These are phyloP conservation scores for Dendrocopos noguchii DNA, from an alignment of 2,113 vertebrate genomes.

Conservation along the genomic window DNA sequence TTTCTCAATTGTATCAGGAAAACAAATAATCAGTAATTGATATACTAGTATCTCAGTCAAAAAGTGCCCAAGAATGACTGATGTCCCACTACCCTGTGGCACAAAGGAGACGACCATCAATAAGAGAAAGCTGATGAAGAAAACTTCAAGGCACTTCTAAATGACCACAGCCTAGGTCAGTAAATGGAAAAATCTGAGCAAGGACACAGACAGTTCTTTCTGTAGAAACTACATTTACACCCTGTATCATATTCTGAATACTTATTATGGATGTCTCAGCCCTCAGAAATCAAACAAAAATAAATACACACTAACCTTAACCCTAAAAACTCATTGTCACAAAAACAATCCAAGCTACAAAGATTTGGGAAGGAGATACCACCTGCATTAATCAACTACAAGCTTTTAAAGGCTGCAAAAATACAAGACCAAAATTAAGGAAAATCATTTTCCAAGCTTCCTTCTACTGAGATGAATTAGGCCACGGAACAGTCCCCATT, in stretches of 20 bases:
- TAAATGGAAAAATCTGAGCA: not conserved
- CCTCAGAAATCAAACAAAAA: not conserved
- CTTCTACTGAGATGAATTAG: not conserved
- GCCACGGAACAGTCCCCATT: not conserved
- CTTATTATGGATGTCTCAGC: not conserved
- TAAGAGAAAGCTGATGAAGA: not conserved
- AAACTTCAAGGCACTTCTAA: not conserved
- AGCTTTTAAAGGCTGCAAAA: not conserved
- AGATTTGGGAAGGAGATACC: not conserved
- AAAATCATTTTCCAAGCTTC: not conserved
- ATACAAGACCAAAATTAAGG: not conserved
- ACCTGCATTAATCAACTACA: not conserved
- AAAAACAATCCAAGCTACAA: not conserved
- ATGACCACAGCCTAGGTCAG: not conserved
- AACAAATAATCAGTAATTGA: not conserved
- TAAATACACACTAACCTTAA: not conserved
- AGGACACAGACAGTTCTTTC: not conserved
- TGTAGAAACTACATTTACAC: not conserved
- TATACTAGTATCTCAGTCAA: not conserved
- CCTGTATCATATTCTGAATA: not conserved
- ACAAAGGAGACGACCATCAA: not conserved
- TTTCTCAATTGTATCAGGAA: not conserved
- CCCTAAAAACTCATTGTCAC: not conserved
- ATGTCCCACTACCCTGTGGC: not conserved
- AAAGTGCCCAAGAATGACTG: not conserved